A percentile compares a stretch with the other conserved stretches of the same genome.
Evolutionary conservation across 2,888 invertebrate species (phyloP).

Genomic region (Euphydryas editha): DNA sequence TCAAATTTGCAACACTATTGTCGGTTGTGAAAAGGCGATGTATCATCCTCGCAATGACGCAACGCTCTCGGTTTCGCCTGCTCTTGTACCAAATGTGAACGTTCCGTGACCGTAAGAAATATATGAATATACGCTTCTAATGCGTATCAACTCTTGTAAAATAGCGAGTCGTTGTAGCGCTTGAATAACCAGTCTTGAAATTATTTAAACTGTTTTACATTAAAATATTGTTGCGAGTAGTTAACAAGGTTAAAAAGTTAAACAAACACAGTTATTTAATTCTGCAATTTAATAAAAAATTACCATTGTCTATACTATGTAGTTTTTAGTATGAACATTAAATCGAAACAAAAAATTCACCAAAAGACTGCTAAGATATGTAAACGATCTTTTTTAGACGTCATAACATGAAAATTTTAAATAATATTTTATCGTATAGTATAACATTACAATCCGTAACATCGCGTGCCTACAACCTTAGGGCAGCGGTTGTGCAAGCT

Average conservation of each 20-base stretch:
- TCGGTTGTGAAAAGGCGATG: constrained; percentile 63
- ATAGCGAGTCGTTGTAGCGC: constrained; percentile 24
- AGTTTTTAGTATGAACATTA: no score
- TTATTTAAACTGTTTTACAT: constrained; percentile 5
- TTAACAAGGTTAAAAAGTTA: not conserved
- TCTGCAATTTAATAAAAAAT: not conserved
- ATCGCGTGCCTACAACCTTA: constrained; percentile 53
- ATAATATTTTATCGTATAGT: constrained; percentile 21
- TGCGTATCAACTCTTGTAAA: constrained; percentile 49
- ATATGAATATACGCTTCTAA: constrained; percentile 73
- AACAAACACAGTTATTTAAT: not conserved
- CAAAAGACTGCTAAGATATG: no score
- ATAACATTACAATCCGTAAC: constrained; percentile 49
- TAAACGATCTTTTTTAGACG: not conserved
- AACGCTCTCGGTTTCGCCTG: constrained; percentile 80
- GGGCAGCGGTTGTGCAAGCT: constrained; percentile 66
- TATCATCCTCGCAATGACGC: constrained; percentile 71
- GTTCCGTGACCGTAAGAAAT: constrained; percentile 75
- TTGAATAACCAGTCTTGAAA: constrained; percentile 34
- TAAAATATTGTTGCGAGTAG: not conserved
- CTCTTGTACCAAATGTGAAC: constrained; percentile 80
- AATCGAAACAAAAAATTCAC: no score
- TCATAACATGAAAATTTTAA: not conserved
- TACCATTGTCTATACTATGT: not conserved
- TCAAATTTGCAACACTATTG: constrained; percentile 51